phyloP scores from a whole-genome alignment of 2,797 vertebrate species.

The Tenualosa ilisha region DNA sequence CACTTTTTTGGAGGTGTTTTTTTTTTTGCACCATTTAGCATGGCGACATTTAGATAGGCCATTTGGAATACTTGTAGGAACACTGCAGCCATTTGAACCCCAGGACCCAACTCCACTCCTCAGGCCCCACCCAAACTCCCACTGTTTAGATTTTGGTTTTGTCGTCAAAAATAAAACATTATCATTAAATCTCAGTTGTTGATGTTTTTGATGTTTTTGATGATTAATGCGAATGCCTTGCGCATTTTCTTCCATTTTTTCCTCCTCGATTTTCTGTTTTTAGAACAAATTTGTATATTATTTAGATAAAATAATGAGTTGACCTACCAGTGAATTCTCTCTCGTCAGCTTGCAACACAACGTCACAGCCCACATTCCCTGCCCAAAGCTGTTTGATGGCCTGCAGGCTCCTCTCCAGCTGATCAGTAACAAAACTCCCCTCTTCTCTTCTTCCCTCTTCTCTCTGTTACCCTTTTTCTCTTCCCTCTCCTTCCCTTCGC shows the following conservation, averaged over 20 bases:
- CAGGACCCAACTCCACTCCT: too few species aligned
- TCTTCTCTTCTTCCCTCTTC: slow-evolving; percentile 14
- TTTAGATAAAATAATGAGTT: background rate
- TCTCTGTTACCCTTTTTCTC: background rate
- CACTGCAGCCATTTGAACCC: too few species aligned
- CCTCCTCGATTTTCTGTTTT: background rate
- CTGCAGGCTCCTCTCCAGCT: slow-evolving; percentile 60
- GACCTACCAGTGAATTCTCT: slow-evolving; percentile 65
- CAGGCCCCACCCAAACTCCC: too few species aligned
- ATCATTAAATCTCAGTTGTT: too few species aligned
- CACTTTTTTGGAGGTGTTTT: background rate
- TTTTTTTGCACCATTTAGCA: background rate
- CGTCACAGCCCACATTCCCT: slow-evolving; percentile 69
- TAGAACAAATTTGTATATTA: too few species aligned
- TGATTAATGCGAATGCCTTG: too few species aligned
- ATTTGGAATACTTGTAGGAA: too few species aligned
- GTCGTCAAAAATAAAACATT: too few species aligned
- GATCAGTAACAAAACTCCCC: slow-evolving; percentile 36
- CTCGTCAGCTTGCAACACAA: slow-evolving; percentile 65
- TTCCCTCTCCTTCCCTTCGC: slow-evolving; percentile 39
- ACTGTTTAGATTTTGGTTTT: too few species aligned
- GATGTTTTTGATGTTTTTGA: too few species aligned
- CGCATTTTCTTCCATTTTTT: background rate
- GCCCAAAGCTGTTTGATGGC: slow-evolving; percentile 61
- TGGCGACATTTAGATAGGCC: too few species aligned